Conservation (phyloP, 2,113 vertebrate species). For the Microtus oregoni region DNA sequence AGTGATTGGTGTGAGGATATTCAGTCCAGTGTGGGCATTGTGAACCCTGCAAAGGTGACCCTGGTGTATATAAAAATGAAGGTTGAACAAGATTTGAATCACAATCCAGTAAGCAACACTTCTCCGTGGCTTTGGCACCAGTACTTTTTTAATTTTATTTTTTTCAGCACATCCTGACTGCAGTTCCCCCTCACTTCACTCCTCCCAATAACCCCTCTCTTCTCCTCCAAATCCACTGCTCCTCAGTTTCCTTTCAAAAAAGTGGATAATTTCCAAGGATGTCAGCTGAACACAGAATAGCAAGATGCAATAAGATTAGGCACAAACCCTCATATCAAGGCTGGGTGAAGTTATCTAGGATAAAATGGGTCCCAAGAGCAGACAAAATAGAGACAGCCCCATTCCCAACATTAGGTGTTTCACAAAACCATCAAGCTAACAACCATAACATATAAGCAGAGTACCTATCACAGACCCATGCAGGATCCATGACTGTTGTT, state of each 20-base stretch:
- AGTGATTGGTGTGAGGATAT: background rate
- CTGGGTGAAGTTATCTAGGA: background rate
- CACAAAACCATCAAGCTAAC: background rate
- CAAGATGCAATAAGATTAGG: background rate
- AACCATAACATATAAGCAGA: background rate
- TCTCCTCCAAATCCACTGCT: background rate
- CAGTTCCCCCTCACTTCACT: background rate
- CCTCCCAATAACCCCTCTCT: background rate
- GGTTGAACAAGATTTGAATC: no score
- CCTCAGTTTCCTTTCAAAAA: background rate
- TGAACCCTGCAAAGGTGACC: background rate
- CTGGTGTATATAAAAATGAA: background rate
- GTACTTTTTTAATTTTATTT: background rate
- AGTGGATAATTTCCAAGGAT: background rate
- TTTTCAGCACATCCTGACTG: background rate
- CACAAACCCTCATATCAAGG: background rate
- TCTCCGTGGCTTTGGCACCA: accelerated
- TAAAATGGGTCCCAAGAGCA: background rate
- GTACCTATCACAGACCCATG: background rate
- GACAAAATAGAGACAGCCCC: background rate
- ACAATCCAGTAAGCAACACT: background rate
- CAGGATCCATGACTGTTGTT: background rate
- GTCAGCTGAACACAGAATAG: background rate
- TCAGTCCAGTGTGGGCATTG: background rate
- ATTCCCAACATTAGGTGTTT: background rate